Base-by-base conservation (phyloP, 1,140 invertebrate genomes). In the Pseudomyrmex dendroicus region DNA sequence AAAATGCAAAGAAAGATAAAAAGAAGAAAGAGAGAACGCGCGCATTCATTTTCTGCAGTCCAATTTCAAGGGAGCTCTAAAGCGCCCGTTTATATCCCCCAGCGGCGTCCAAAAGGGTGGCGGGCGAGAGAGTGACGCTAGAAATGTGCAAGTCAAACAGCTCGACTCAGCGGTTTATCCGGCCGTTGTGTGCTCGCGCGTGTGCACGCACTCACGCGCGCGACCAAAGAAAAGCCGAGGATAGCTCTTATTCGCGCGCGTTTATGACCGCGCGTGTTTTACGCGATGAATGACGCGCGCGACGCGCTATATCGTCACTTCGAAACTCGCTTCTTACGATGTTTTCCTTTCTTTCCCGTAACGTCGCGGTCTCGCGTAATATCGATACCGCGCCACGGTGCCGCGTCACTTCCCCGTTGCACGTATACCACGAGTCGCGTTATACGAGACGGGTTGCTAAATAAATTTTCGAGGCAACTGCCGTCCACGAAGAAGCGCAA, bases 121-220 rank as follows among this genome's bases (percentile, higher is more conserved):
- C 78, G 84, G 35, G 84, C 73, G 86, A 76, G 17, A 59, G 46
- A 89, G 86, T 86, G 85, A 64, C 86, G 85, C 87, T 88, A 91
- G 91, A 93, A 93, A 93, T 92, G 93, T 92, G 91, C 91, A 93
- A 93, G 93, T 93, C 91, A 93, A 93, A 93, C 91, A 93, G 91
- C 90, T 91, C 90, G 90, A 90, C 91, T 91, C 91, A 91, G 89
- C 90, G 89, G 87, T 93, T 92, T 92, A 93, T 93, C 84, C 88
- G 86, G 82, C 72, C 82, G 68, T 44, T 62, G 64, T 74, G 63
- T 70, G 63, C 63, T 74, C 64, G 61, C 66, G 74, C 56, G 59
- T 50, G 63, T 56, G 10, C 63, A 68, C 54, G 57, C 72, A 59
- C 10, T n/a, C 61, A 9, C 52, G 80, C 48, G 13, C 57, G 62